A percentile compares a stretch with the other conserved stretches of the same genome.
Conservation (phyloP, 1,140 invertebrate species). For the Eufriesea mexicana region DNA sequence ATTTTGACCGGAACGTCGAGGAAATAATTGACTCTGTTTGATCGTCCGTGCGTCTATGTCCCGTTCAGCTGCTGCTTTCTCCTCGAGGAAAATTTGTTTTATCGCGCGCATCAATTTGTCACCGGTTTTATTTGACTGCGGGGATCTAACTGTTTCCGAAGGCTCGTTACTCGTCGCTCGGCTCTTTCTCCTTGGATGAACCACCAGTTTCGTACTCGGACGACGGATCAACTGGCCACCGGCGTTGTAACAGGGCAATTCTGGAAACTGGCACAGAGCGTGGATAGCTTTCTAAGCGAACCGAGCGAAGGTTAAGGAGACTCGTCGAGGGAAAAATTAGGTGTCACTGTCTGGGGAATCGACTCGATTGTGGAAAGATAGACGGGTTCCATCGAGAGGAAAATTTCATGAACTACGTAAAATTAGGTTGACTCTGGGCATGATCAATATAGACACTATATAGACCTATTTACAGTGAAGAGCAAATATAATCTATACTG, state of each 20-base stretch:
- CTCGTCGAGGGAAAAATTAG: background rate
- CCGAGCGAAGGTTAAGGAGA: background rate
- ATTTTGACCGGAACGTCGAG: background rate
- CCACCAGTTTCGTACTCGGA: background rate
- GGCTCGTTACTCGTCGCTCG: background rate
- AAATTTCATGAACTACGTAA: too few species aligned
- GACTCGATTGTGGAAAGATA: too few species aligned
- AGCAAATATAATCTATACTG: too few species aligned
- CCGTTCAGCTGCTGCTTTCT: slow-evolving; percentile 4
- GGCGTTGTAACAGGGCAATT: background rate
- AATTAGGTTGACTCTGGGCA: too few species aligned
- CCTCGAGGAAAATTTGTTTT: slow-evolving; percentile 12
- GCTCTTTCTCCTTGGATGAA: background rate
- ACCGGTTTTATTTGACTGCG: slow-evolving; percentile 19
- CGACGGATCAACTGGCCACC: background rate
- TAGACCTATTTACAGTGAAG: too few species aligned
- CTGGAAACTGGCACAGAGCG: background rate
- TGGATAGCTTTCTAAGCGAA: background rate
- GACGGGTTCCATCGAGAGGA: too few species aligned
- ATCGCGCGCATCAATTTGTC: slow-evolving; percentile 7
- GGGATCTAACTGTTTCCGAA: slow-evolving; percentile 1
- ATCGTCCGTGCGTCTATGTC: background rate
- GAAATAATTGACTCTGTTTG: slow-evolving; percentile 28
- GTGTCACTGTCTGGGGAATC: background rate
- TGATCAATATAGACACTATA: too few species aligned